These are phyloP conservation scores for Apis mellifera DNA, from an alignment of 1,140 invertebrate genomes.

Conservation along the genomic window DNA sequence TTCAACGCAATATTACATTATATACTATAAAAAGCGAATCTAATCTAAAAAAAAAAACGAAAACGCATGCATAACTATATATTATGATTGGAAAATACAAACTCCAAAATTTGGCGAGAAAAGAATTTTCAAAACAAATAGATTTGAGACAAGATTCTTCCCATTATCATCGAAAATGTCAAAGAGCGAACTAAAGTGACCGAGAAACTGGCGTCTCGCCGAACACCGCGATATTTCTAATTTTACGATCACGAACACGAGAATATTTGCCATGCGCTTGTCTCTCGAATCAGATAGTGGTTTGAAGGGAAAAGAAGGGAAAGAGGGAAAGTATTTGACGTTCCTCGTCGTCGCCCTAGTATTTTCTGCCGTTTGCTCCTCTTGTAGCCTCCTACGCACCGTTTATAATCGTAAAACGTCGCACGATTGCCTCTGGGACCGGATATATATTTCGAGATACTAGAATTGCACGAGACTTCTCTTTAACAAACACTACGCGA, in stretches of 20 bases:
- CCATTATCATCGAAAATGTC: constrained; percentile 51
- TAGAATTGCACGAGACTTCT: constrained; percentile 4
- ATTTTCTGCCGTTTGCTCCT: constrained; percentile 38
- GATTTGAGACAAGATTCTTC: too few species aligned
- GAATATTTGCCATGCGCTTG: neutral
- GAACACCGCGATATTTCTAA: constrained; percentile 51
- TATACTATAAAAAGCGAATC: neutral
- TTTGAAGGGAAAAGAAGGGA: neutral
- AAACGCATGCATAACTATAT: neutral
- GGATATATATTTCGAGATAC: constrained; percentile 51
- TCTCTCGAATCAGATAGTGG: neutral
- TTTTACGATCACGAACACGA: constrained; percentile 46
- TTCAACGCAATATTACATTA: neutral
- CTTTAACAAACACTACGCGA: constrained; percentile 19
- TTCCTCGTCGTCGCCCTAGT: constrained; percentile 50
- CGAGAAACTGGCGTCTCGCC: constrained; percentile 50
- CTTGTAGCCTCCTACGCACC: constrained; percentile 25
- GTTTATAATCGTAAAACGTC: constrained; percentile 53
- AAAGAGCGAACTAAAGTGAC: constrained; percentile 50
- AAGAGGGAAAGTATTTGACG: constrained; percentile 40
- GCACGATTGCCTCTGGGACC: constrained; percentile 15
- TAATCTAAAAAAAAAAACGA: neutral
- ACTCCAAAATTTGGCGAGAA: neutral
- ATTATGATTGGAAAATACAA: neutral
- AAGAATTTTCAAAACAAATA: neutral